Evolutionary conservation across 1,140 invertebrate genomes (phyloP), one percentile per base, ranked within the genome.

Genomic region (Drosophila azteca): DNA sequence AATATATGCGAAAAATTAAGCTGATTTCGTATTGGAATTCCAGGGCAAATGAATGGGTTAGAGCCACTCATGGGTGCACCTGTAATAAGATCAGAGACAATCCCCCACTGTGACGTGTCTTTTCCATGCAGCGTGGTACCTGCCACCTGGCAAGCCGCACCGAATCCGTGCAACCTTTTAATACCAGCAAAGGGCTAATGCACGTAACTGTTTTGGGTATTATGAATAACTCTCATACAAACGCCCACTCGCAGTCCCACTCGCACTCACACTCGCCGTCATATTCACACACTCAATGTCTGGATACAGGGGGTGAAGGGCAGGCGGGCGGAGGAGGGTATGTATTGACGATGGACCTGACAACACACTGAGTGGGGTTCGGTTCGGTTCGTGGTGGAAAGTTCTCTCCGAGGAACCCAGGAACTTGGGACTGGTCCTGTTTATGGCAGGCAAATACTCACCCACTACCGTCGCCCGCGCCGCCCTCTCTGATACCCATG

Each of bases 21-120:
- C 44, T 60, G 29, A 55, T 39, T 39, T 39, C 65, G 61, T 64
- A 61, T 80, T 65, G 65, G 76, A 80, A 58, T 75, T 66, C 62
- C 13, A 15, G 17, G 24, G 15, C 5, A 39, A 11, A 17, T 31
- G 41, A 57, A 51, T 24, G 26, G 44, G 20, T 58, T 29, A 5
- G 15, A 13, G 9, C 43, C 20, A 17, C 22, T 11, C 41, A 9
- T 3, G 24, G 15, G 29, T 35, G 35, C 9, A 52, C n/a, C 29
- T 52, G 39, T 1, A 11, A 29, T 6, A 29, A 0, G 29, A 31
- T 31, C 2, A 8, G 31, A 9, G 31, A 3, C 8, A 9, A 31
- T 31, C 11, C 9, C 9, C 9, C 9, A 11, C 11, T 39, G 1
- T 39, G 31, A 2, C 8, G 2, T 44, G 35, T 17, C 6, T 44